phyloP scores from a whole-genome alignment of 1,140 invertebrate genomes.

The Dreissena polymorpha region DNA sequence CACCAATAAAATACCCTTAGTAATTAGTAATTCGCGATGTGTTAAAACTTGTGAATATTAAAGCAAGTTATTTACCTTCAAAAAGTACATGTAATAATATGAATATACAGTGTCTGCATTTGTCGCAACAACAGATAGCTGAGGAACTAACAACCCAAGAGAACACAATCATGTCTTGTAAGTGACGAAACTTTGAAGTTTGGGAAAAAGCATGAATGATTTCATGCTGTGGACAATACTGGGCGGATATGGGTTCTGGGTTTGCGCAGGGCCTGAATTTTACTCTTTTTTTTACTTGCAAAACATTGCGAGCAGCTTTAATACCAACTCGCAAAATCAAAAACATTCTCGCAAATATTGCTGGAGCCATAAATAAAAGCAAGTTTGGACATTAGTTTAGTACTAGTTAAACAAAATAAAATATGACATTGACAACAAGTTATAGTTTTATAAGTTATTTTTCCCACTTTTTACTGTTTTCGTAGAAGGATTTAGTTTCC shows the following conservation, averaged over 20 bases:
- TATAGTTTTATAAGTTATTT: too few species aligned
- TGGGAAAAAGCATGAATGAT: constrained; percentile 40
- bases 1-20: neutral
- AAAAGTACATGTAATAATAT: neutral
- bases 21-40: neutral
- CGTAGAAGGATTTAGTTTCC: too few species aligned
- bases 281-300: too few species aligned
- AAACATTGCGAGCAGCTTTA: too few species aligned
- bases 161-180: constrained; percentile 44
- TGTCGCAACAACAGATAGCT: constrained; percentile 35
- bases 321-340: too few species aligned
- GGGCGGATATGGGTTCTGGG: constrained; percentile 32
- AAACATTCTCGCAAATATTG: too few species aligned
- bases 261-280: too few species aligned
- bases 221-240: constrained; percentile 45
- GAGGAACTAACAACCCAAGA: constrained; percentile 26
- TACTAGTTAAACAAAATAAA: too few species aligned
- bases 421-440: too few species aligned
- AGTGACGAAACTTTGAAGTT: constrained; percentile 45
- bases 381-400: too few species aligned
- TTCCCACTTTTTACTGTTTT: too few species aligned
- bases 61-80: neutral
- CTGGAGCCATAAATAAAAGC: too few species aligned
- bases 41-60: neutral
- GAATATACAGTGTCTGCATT: constrained; percentile 17